phyloP scores from a whole-genome alignment of 2,888 invertebrate species.

The Phasia obesa region DNA sequence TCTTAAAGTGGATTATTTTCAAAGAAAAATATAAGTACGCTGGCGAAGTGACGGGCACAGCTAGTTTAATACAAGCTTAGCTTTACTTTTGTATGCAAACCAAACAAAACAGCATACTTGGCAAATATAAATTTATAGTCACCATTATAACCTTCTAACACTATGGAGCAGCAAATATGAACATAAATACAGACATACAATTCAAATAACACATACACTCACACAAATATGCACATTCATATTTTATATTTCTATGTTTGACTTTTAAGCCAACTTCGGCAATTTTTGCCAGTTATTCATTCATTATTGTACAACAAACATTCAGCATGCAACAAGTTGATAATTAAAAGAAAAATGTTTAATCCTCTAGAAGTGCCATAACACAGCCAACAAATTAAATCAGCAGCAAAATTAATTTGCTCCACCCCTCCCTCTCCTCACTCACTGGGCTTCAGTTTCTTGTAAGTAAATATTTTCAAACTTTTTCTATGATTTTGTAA shows the following conservation, averaged over 20 bases:
- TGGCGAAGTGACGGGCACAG: no score
- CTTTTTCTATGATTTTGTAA: background rate
- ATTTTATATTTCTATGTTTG: slow-evolving; percentile 42
- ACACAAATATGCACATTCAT: slow-evolving; percentile 9
- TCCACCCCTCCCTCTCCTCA: background rate
- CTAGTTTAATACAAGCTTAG: no score
- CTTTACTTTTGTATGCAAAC: slow-evolving; percentile 4
- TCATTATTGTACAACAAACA: background rate
- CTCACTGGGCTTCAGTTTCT: background rate
- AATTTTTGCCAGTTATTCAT: background rate
- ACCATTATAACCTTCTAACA: slow-evolving; percentile 21
- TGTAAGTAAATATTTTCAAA: slow-evolving; percentile 16
- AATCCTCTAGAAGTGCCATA: background rate
- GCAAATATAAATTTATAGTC: slow-evolving; percentile 42
- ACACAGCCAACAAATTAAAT: slow-evolving; percentile 3
- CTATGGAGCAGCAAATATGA: slow-evolving; percentile 7
- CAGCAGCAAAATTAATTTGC: background rate
- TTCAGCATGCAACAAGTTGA: slow-evolving; percentile 47
- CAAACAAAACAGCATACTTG: slow-evolving; percentile 1
- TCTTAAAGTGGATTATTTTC: no score
- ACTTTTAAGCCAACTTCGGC: background rate
- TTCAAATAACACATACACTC: background rate
- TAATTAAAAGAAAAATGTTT: slow-evolving; percentile 40
- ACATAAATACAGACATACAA: background rate
- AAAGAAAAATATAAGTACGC: no score